Evolutionary conservation across 2,797 vertebrate species (phyloP), one percentile per base, ranked within the genome.

Genomic region (Parambassis ranga): DNA sequence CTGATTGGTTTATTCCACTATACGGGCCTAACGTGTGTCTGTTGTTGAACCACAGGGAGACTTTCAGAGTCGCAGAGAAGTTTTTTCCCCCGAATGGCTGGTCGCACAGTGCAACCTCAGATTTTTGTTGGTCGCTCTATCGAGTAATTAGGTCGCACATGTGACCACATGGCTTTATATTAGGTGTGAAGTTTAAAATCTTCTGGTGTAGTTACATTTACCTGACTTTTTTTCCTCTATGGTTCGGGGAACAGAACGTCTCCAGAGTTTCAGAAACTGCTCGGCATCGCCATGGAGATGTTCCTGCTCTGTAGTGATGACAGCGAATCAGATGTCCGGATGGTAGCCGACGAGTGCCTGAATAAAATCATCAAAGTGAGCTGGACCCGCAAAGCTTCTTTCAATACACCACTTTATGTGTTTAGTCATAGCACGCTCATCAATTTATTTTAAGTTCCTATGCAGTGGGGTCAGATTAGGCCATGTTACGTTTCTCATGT

Each of bases 281-380:
- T 99, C 35, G 96, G 98, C 24, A 98, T 99, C n/a, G 97, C 98
- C 24, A 95, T 99, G 97, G 98, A 99, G 53, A 96, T 98, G 77
- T 98, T 99, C 53, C 91, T 99, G 42, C 93, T 98, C 71, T 99
- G 97, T 90, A 97, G 95, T 3, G 96, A 99, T 31, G 98, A 99
- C 70, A 88, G 92, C 0, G 97, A 99, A 82, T 97, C 98, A 1
- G 98, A 99, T 38, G 98, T 99, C 71, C 90, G 97, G 50, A 99
- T 99, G 98, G 97, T 99, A 69, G 97, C 97, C 5, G 98, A 99
- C 14, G 97, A 99, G 89, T 98, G 97, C 89, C 95, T 99, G 77
- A 99, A 99, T 90, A 99, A 96, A 94, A 97, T 99, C 75, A 98
- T 99, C 65, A 99, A 99, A 92, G 98, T 98, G 89, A 93, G 94